A percentile compares a stretch with the other conserved stretches of the same genome.
Conservation (phyloP, 2,888 invertebrate genomes). For the Ennomos quercinarius region DNA sequence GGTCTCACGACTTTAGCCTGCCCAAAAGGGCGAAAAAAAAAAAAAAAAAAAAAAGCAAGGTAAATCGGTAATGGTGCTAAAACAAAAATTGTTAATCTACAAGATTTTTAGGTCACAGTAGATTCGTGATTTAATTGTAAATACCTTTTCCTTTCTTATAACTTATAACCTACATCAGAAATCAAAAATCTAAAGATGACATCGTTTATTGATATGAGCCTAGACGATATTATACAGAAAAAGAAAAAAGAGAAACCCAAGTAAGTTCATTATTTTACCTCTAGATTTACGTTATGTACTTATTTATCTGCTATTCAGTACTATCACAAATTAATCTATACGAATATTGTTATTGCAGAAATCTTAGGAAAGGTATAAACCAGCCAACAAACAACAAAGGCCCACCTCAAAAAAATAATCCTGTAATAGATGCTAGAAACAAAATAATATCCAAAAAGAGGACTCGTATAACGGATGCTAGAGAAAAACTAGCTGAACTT, state of each 20-base stretch:
- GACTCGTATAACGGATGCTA: constrained; percentile 90
- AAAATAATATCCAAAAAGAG: constrained; percentile 92
- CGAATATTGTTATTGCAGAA: constrained; percentile 33
- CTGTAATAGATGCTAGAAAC: constrained; percentile 89
- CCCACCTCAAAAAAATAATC: constrained; percentile 41
- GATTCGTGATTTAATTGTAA: too few species aligned
- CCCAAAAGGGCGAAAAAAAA: too few species aligned
- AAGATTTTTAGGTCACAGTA: too few species aligned
- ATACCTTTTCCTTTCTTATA: too few species aligned
- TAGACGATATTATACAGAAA: constrained; percentile 79
- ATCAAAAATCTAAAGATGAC: constrained; percentile 51
- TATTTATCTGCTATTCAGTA: not conserved
- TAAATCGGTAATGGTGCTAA: too few species aligned
- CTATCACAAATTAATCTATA: constrained; percentile 1
- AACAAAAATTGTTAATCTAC: too few species aligned
- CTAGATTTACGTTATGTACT: too few species aligned
- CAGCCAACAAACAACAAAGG: constrained; percentile 41
- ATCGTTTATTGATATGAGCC: constrained; percentile 74
- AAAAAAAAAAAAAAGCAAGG: too few species aligned
- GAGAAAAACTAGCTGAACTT: constrained; percentile 91
- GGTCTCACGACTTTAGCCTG: too few species aligned
- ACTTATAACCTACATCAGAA: too few species aligned
- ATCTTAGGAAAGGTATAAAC: constrained; percentile 42
- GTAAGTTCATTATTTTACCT: constrained; percentile 42
- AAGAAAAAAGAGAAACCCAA: constrained; percentile 66